Base-by-base conservation (phyloP, 2,888 invertebrate genomes). In the Coremacera marginata region DNA sequence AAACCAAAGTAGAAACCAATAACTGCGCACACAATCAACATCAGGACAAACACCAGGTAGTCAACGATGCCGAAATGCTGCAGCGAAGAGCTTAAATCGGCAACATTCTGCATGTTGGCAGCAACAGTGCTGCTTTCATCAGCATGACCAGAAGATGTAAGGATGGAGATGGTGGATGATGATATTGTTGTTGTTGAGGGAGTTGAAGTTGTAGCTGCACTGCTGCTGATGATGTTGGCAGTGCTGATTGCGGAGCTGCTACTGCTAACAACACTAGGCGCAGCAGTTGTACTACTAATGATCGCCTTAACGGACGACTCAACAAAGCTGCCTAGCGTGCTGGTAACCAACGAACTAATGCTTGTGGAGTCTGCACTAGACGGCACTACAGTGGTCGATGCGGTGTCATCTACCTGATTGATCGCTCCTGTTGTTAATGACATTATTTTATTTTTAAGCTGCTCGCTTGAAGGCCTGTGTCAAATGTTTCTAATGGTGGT, bases 1-100 rank as follows among this genome's bases (percentile, higher is more conserved):
- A 95, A 94, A 4, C 95, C 96, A 89, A 94, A 96, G 88, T 95
- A 96, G 78, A 96, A 89, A 8, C 96, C 96, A 72, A 96, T 94
- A 65, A 91, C 90, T 3, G 95, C 93, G 88, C 95, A 96, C 63
- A 94, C 90, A n/a, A 92, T 90, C 84, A 96, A 89, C 95, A 96
- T 95, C 16, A 92, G 85, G 78, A 92, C 91, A 89, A 96, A 96
- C 82, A 96, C 94, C 7, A 93, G 88, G 89, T 96, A 96, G 89
- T 96, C 96, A 80, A 91, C 91, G 91, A 92, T 91, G 14, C 93
- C 92, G 84, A 95, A 95, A 83, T 90, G 91, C 84, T 93, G 93
- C 91, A 94, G 89, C 72, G 92, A 85, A 72, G 86, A 84, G 82
- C 88, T 88, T 63, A 90, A 83, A 82, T 90, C 89, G 79, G 83